Evolutionary conservation across 2,113 vertebrate species (phyloP).

Genomic region (Scatophagus argus): DNA sequence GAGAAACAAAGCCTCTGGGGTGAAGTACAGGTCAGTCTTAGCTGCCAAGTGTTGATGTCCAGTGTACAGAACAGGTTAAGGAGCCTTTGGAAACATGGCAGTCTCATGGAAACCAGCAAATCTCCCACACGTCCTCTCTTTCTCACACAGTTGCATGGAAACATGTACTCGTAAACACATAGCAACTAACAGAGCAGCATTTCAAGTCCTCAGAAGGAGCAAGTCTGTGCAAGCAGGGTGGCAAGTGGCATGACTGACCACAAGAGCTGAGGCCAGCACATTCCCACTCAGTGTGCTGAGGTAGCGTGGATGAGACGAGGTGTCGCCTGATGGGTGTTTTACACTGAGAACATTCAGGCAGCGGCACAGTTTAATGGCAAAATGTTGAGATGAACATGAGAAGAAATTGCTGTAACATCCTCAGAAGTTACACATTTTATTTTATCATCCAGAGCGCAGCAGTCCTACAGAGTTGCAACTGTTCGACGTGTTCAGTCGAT

Average conservation of each 20-base stretch:
- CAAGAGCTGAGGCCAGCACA: constrained; percentile 4
- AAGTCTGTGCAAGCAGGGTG: constrained; percentile 31
- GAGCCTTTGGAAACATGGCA: constrained; percentile 7
- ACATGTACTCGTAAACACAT: constrained; percentile 23
- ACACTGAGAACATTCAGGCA: neutral
- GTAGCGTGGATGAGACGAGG: neutral
- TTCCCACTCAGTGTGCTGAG: neutral
- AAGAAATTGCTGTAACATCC: neutral
- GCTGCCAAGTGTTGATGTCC: neutral
- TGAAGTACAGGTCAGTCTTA: constrained; percentile 42
- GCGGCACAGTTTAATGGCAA: neutral
- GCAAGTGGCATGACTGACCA: constrained; percentile 40
- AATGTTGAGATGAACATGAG: neutral
- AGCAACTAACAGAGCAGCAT: constrained; percentile 30
- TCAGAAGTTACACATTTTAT: neutral
- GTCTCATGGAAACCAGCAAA: constrained; percentile 47
- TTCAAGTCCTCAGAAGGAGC: constrained; percentile 22
- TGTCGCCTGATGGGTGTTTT: neutral
- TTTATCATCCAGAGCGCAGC: neutral
- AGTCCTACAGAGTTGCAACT: too few species aligned
- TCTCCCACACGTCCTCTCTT: constrained; percentile 9
- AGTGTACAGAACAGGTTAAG: constrained; percentile 19
- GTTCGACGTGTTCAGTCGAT: too few species aligned
- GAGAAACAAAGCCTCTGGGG: constrained; percentile 25
- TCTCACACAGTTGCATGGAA: constrained; percentile 43